A percentile compares a stretch with the other conserved stretches of the same genome.
phyloP scores from a whole-genome alignment of 2,888 invertebrate species.

The Rosalia funebris region DNA sequence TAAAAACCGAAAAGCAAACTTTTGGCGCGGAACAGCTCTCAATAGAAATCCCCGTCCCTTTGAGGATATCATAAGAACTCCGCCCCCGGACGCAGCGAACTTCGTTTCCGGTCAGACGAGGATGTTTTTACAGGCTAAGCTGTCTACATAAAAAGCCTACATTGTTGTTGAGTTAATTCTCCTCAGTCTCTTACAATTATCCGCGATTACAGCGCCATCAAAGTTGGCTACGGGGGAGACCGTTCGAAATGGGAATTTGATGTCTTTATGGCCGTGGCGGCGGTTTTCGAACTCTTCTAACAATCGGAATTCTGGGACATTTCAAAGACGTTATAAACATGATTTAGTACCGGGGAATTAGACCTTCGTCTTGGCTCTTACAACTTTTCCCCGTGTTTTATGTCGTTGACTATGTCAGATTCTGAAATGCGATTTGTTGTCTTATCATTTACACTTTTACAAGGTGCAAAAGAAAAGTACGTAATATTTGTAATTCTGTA shows the following conservation, averaged over 20 bases:
- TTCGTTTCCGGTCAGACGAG: constrained; percentile 58
- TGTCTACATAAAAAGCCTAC: constrained; percentile 61
- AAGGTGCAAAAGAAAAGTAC: no score
- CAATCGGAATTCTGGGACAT: constrained; percentile 27
- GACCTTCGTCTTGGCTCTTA: constrained; percentile 3
- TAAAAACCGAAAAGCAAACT: constrained; percentile 20
- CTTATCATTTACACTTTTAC: no score
- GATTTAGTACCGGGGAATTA: constrained; percentile 20
- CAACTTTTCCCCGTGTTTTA: neutral
- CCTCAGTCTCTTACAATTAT: constrained; percentile 59
- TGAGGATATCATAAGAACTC: constrained; percentile 56
- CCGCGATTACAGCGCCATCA: constrained; percentile 63
- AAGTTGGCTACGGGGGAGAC: constrained; percentile 48
- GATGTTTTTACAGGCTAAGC: constrained; percentile 58
- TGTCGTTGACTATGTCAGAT: neutral
- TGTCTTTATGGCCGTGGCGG: constrained; percentile 56
- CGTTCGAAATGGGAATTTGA: constrained; percentile 53
- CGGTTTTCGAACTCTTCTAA: constrained; percentile 48
- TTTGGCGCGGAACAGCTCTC: constrained; percentile 14
- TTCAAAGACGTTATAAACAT: constrained; percentile 25
- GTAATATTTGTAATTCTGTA: no score
- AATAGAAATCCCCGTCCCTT: constrained; percentile 33
- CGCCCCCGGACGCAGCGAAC: constrained; percentile 53
- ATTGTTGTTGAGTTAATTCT: constrained; percentile 62
- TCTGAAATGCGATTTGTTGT: no score